Evolutionary conservation across 2,797 vertebrate species (phyloP), one percentile per base, ranked within the genome.

Genomic region (Pitangus sulphuratus): DNA sequence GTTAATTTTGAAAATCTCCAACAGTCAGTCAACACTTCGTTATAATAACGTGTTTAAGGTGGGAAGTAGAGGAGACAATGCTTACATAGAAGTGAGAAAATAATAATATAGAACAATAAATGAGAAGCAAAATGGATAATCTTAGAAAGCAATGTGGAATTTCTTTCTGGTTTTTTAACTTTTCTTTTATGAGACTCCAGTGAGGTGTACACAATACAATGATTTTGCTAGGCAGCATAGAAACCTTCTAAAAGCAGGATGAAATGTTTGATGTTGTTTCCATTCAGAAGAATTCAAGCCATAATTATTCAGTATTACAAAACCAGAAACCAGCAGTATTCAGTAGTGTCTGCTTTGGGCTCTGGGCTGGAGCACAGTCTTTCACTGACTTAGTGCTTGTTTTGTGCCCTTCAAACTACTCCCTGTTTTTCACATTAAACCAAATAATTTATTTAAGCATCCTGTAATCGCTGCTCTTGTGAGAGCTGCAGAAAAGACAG

Each of bases 321-420:
- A 95, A 84, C 42, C 91, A 96, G 94, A 96, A 94, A 90, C 47
- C 24, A 76, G 11, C n/a, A 28, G 5, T 62, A 48, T 76, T 94
- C 51, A 19, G 28, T 79, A 44, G 35, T 54, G 42, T 86, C 50
- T 94, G 45, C 15, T 51, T 81, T 42, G 86, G 62, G 15, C 33
- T 90, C 18, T 88, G 44, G 30, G 37, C 13, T 50, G 72, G 39
- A 84, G 72, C 57, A 61, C 7, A 28, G 24, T 48, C 7, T 93
- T 76, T 88, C 58, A n/a, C 10, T 71, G 42, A 21, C 7, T 84
- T 90, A 26, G 17, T 58, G 31, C 50, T 81, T 64, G 6, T 51
- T 80, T 31, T 79, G 4, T 51, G 14, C 30, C 28, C 20, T 84
- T 92, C 54, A 84, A 87, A 69, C 14, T 24, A 20, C n/a, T 56